A percentile compares a stretch with the other conserved stretches of the same genome.
phyloP scores from a whole-genome alignment of 2,113 vertebrate species.

The Myotis yumanensis region DNA sequence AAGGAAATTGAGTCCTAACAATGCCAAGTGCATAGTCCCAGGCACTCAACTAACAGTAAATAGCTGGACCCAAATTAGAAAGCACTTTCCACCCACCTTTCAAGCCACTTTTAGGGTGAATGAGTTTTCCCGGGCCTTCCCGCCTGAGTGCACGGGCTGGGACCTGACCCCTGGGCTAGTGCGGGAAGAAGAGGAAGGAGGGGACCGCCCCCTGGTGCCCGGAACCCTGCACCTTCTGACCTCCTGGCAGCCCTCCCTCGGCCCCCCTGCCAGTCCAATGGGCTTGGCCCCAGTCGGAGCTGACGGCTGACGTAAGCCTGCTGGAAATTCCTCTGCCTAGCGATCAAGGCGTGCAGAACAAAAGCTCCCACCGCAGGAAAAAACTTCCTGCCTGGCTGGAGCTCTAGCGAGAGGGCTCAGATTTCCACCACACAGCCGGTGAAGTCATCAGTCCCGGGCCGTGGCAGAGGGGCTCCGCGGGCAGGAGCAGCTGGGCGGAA shows the following conservation, averaged over 20 bases:
- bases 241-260: neutral
- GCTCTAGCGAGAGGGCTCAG: neutral
- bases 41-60: neutral
- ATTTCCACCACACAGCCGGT: conserved; percentile 66
- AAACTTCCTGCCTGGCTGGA: conserved; percentile 66
- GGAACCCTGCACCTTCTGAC: neutral
- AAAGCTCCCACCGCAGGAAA: conserved; percentile 65
- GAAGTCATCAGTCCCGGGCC: conserved; percentile 40
- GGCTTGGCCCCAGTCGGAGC: neutral
- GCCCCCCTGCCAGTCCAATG: neutral
- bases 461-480: neutral
- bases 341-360: conserved; percentile 62
- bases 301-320: conserved; percentile 55
- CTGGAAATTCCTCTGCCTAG: conserved; percentile 68
- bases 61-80: neutral
- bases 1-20: neutral
- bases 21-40: neutral
- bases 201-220: neutral
- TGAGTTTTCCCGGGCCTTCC: neutral
- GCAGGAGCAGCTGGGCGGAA: neutral
- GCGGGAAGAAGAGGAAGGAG: neutral
- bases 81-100: neutral
- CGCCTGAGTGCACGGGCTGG: neutral
- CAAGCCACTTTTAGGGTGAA: neutral
- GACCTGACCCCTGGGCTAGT: neutral